phyloP scores from a whole-genome alignment of 2,888 invertebrate genomes.

The Phania funesta region DNA sequence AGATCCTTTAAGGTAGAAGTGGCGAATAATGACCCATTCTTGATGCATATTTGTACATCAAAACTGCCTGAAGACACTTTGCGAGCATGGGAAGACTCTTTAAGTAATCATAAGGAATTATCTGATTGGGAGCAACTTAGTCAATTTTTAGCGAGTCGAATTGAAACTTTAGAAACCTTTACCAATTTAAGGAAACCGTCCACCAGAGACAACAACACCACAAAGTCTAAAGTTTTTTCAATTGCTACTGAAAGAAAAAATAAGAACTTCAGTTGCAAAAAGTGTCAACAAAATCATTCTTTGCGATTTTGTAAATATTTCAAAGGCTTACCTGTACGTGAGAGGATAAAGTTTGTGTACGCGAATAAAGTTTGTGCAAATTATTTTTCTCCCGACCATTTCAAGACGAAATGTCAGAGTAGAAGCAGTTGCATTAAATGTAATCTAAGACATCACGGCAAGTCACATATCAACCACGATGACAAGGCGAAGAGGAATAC shows the following conservation, averaged over 20 bases:
- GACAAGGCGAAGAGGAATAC: neutral
- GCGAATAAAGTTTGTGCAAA: slow-evolving; percentile 25
- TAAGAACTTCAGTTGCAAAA: slow-evolving; percentile 5
- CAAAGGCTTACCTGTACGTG: neutral
- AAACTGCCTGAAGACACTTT: slow-evolving; percentile 21
- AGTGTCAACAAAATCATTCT: slow-evolving; percentile 23
- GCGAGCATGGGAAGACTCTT: slow-evolving; percentile 15
- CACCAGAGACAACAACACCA: neutral
- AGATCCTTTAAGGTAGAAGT: too few relatives aligned
- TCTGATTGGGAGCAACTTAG: slow-evolving; percentile 22
- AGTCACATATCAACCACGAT: neutral
- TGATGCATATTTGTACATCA: neutral
- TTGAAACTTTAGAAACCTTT: slow-evolving; percentile 20
- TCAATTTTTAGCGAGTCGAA: neutral
- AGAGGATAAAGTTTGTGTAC: neutral
- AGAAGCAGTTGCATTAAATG: neutral
- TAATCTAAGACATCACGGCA: slow-evolving; percentile 8
- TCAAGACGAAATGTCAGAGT: slow-evolving; percentile 1
- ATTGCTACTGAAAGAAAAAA: neutral
- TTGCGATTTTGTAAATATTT: slow-evolving; percentile 10
- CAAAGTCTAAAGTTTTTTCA: slow-evolving; percentile 11
- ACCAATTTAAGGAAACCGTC: neutral
- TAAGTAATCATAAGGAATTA: slow-evolving; percentile 8
- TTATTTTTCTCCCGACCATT: neutral
- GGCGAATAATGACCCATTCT: neutral